These are phyloP conservation scores for human (Homo sapiens) DNA, from an alignment of 2,113 vertebrate genomes.

Conservation along the genomic window DNA sequence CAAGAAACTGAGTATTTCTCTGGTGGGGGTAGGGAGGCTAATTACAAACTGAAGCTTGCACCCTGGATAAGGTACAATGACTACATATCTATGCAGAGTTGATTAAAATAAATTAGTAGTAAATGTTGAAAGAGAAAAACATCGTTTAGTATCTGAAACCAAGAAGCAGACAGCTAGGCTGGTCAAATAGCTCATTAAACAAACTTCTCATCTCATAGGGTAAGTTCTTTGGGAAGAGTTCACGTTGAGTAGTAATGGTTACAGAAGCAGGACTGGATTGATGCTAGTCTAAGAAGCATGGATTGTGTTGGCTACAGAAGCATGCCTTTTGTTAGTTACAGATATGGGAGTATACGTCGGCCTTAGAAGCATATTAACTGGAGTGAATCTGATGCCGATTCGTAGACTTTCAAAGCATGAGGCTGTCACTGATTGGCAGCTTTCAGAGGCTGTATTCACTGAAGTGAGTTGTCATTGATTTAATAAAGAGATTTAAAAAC, in stretches of 20 bases:
- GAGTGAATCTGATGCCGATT: neutral
- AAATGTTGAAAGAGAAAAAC: neutral
- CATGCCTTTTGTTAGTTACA: neutral
- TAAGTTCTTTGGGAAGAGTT: neutral
- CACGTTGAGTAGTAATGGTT: neutral
- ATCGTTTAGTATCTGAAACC: neutral
- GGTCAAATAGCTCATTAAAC: neutral
- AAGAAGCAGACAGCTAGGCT: neutral
- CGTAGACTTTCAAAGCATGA: neutral
- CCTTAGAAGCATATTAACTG: neutral
- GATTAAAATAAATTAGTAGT: neutral
- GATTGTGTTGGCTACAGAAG: neutral
- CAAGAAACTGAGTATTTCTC: neutral
- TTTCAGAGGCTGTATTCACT: neutral
- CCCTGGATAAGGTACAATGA: neutral
- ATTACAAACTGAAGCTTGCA: neutral
- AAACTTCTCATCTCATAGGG: neutral
- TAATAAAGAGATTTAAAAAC: neutral
- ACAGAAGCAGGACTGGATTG: neutral
- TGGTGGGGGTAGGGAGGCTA: accelerated
- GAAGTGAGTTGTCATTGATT: neutral
- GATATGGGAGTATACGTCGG: neutral
- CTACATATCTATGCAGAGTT: neutral
- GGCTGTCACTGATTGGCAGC: neutral
- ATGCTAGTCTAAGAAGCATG: neutral